Base-by-base conservation (phyloP, 2,113 vertebrate species). In the Syngnathus floridae region DNA sequence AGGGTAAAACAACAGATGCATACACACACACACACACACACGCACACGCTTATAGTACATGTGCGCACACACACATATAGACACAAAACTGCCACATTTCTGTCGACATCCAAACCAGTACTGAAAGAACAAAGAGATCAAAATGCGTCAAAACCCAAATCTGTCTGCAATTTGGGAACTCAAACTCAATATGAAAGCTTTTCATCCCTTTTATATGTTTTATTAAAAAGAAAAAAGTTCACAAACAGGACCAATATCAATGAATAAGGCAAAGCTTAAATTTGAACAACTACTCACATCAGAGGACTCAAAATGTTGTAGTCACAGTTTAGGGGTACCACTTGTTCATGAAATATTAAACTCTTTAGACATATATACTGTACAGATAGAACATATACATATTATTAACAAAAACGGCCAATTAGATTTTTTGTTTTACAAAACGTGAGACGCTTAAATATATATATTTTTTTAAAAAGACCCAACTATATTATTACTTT, bases 141-240 rank as follows among this genome's bases (percentile, higher is more conserved):
- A 54, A 68, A 51, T 19, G 51, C 35, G 66, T 41, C 72, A 58
- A 59, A 38, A 8, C 51, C 26, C 21, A 41, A 40, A 41, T 46
- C 22, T 48, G 22, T 48, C 14, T 48, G 31, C 3, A 37, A 64
- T 35, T 37, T 64, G 16, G 45, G 9, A 49, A 49, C 4, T 49
- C 7, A 31, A 49, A 64, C 31, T 37, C 19, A 21, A 36, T 49
- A 36, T 21, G 16, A n/a, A 12, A n/a, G 17, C 11, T 49, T 16
- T 64, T 64, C 8, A 13, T 64, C 35, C 17, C 31, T 92, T 95
- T 95, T 93, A 72, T 92, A 94, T 88, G 22, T 93, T 98, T 97
- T 97, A 96, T 97, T 93, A 90, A 95, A 95, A 98, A 95, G 90
- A 97, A 95, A 98, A 96, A 97, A 96, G 92, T 97, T 96, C 93